Evolutionary conservation across 2,113 vertebrate genomes (phyloP), one percentile per base, ranked within the genome.

Genomic region (Amphilophus citrinellus): DNA sequence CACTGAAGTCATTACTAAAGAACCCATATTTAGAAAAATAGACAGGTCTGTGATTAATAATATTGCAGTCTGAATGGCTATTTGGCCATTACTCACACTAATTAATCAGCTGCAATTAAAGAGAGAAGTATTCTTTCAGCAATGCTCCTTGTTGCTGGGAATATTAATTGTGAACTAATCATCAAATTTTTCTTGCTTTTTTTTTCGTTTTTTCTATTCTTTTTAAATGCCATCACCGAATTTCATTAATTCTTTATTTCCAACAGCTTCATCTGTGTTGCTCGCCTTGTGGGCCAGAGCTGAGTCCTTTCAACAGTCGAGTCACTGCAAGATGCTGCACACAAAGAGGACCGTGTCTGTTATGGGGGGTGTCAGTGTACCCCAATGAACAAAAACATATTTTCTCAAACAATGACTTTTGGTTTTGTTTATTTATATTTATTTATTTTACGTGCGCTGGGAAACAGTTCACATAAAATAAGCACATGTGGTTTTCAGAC

Each of bases 11-110:
- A 53, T 62, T 58, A 63, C 78, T 94, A 86, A 93, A 89, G 80
- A 84, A 87, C 76, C 85, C 61, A 86, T 79, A 93, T 92, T 89
- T 89, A 62, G 87, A 89, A 77, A 89, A 90, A 92, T 86, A 90
- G 82, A 92, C 84, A 37, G 27, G 17, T 62, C 50, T 77, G 42
- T 79, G 80, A 87, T 81, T 71, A 86, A 90, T 90, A 87, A 88
- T 84, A 88, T 86, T 84, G 37, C 77, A 88, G 87, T 83, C 75
- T 75, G 79, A 87, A 79, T 65, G 87, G 71, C 58, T 86, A 58
- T 68, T 86, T 44, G 37, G 50, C 71, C 76, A 84, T 89, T 90
- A 90, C 91, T 92, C 86, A 82, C 2, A 1, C 56, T 90, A 86
- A 94, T 91, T 89, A 91, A 93, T 91, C 61, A 84, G 47, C 39